Evolutionary conservation across 2,113 vertebrate genomes (phyloP).

Genomic region (Danionella cerebrum): DNA sequence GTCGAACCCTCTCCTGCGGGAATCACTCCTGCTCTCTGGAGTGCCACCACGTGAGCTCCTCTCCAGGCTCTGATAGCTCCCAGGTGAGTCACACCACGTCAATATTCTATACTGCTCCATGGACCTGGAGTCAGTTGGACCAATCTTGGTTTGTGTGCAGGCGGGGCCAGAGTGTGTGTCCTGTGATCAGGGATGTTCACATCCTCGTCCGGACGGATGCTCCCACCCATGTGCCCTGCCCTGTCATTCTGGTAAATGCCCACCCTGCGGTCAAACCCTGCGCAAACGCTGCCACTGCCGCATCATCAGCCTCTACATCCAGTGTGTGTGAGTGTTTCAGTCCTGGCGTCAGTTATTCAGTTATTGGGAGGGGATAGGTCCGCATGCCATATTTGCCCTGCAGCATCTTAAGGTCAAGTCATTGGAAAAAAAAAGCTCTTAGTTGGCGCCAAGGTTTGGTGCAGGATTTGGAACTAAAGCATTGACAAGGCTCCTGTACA

Average conservation of each 20-base stretch:
- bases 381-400: too few species aligned
- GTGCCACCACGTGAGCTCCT: constrained; percentile 62
- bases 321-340: constrained; percentile 81
- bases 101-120: too few species aligned
- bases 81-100: background rate
- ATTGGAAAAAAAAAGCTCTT: too few species aligned
- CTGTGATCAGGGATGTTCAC: constrained; percentile 74
- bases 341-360: too few species aligned
- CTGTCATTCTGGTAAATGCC: constrained; percentile 73
- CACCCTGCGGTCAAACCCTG: constrained; percentile 74
- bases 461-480: too few species aligned
- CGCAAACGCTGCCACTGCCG: constrained; percentile 81
- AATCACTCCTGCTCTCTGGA: constrained; percentile 75
- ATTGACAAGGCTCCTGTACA: too few species aligned
- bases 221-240: constrained; percentile 71
- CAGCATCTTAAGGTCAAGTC: too few species aligned
- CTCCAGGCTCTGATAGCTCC: background rate
- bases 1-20: constrained; percentile 65
- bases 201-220: constrained; percentile 68
- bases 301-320: constrained; percentile 70
- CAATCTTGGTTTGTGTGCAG: constrained; percentile 55
- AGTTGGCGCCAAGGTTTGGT: too few species aligned
- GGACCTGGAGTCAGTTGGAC: too few species aligned
- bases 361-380: too few species aligned
- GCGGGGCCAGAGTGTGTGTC: constrained; percentile 68